These are phyloP conservation scores for Molossus alvarezi DNA, from an alignment of 2,797 vertebrate species.

Conservation along the genomic window DNA sequence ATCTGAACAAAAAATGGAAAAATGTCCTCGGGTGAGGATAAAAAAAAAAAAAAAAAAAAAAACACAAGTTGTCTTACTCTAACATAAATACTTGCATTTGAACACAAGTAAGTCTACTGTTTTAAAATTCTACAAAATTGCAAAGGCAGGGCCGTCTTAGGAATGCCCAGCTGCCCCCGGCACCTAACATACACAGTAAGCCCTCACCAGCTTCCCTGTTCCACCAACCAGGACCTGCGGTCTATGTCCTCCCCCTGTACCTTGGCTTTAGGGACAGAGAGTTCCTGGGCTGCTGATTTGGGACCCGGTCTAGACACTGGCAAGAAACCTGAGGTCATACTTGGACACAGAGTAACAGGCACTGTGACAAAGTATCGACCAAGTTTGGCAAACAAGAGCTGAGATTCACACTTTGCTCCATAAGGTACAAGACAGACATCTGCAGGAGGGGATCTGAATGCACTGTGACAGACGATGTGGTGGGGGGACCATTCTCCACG, in stretches of 20 bases:
- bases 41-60: no score
- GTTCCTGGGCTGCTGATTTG: neutral
- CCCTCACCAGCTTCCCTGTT: neutral
- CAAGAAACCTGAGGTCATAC: neutral
- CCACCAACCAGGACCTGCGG: neutral
- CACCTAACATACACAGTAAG: neutral
- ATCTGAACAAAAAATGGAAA: no score
- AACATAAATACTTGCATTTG: neutral
- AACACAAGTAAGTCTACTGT: neutral
- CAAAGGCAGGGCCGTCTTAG: neutral
- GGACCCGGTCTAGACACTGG: neutral
- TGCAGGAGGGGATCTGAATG: neutral
- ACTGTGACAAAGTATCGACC: neutral
- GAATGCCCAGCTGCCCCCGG: neutral
- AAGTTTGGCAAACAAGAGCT: neutral
- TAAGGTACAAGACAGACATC: neutral
- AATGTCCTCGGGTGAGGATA: no score
- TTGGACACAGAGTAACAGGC: neutral
- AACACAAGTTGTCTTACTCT: neutral
- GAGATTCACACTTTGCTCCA: neutral
- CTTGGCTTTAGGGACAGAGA: neutral
- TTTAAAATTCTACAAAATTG: neutral
- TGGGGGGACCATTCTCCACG: no score
- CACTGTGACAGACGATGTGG: neutral
- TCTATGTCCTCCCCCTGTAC: fast-evolving